phyloP scores from a whole-genome alignment of 2,797 vertebrate genomes.

The Dendrocincla fuliginosa region DNA sequence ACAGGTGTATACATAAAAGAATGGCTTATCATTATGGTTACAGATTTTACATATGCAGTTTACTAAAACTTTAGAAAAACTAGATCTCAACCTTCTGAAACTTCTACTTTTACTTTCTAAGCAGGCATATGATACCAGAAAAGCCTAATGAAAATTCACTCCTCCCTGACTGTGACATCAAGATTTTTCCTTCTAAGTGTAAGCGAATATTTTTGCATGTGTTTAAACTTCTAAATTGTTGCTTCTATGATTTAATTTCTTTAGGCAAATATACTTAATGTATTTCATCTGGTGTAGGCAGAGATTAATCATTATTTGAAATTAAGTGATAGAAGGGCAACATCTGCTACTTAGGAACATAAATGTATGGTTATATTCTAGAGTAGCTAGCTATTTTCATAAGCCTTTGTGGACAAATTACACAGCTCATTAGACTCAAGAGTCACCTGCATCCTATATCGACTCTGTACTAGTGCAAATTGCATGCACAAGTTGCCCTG shows the following conservation, averaged over 20 bases:
- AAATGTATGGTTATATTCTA: conserved; percentile 56
- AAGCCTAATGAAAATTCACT: background rate
- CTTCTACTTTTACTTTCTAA: background rate
- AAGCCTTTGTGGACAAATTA: conserved; percentile 57
- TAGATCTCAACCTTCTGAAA: background rate
- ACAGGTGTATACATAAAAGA: background rate
- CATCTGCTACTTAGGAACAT: conserved; percentile 69
- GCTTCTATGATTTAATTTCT: conserved; percentile 11
- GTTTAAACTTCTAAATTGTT: conserved; percentile 7
- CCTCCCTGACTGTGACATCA: background rate
- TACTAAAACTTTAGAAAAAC: conserved; percentile 21
- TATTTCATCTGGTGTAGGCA: conserved; percentile 38
- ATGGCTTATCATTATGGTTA: background rate
- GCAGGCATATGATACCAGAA: background rate
- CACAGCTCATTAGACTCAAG: conserved; percentile 24
- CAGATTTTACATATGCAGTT: background rate
- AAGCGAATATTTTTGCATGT: background rate
- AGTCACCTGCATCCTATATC: background rate
- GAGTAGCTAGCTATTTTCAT: conserved; percentile 52
- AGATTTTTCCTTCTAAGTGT: background rate
- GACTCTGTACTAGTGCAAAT: background rate
- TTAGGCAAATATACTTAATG: conserved; percentile 22
- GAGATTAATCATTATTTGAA: conserved; percentile 56
- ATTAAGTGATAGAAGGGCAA: conserved; percentile 12
- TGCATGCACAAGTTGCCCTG: background rate